A percentile compares a stretch with the other conserved stretches of the same genome.
These are phyloP conservation scores for Serinus canaria DNA, from an alignment of 2,113 vertebrate species.

Conservation along the genomic window DNA sequence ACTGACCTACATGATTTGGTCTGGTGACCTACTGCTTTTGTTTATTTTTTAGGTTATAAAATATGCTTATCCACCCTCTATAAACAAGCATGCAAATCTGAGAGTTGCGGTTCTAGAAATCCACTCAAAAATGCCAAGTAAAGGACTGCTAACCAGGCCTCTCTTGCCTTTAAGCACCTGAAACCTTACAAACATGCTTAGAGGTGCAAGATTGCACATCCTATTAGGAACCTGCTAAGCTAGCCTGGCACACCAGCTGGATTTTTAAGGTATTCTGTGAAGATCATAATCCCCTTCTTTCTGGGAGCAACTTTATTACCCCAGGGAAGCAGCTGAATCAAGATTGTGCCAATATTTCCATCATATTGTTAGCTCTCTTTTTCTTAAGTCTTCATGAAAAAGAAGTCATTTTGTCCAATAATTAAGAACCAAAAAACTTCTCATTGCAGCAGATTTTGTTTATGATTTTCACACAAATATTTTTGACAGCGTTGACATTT, in stretches of 20 bases:
- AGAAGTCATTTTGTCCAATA: slow-evolving; percentile 40
- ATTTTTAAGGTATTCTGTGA: slow-evolving; percentile 20
- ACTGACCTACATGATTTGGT: slow-evolving; percentile 61
- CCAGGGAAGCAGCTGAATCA: slow-evolving; percentile 53
- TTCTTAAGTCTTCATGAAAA: slow-evolving; percentile 36
- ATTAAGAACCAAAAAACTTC: slow-evolving; percentile 52
- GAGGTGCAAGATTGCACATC: background rate
- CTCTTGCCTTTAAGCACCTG: background rate
- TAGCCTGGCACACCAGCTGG: background rate
- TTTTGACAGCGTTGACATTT: slow-evolving; percentile 54
- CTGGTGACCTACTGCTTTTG: slow-evolving; percentile 58
- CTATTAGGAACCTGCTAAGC: background rate
- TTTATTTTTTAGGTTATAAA: slow-evolving; percentile 48
- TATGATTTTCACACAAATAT: slow-evolving; percentile 62
- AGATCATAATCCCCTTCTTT: slow-evolving; percentile 51
- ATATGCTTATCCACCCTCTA: slow-evolving; percentile 47
- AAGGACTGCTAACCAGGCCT: background rate
- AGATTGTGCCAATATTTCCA: slow-evolving; percentile 60
- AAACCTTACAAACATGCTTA: slow-evolving; percentile 18
- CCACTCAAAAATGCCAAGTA: background rate
- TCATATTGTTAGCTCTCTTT: slow-evolving; percentile 7
- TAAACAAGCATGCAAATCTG: background rate
- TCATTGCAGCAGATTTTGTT: slow-evolving; percentile 60
- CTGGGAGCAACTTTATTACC: slow-evolving; percentile 51
- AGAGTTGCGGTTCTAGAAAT: background rate